phyloP scores from a whole-genome alignment of 2,797 vertebrate species.

The Apodemus agrarius region DNA sequence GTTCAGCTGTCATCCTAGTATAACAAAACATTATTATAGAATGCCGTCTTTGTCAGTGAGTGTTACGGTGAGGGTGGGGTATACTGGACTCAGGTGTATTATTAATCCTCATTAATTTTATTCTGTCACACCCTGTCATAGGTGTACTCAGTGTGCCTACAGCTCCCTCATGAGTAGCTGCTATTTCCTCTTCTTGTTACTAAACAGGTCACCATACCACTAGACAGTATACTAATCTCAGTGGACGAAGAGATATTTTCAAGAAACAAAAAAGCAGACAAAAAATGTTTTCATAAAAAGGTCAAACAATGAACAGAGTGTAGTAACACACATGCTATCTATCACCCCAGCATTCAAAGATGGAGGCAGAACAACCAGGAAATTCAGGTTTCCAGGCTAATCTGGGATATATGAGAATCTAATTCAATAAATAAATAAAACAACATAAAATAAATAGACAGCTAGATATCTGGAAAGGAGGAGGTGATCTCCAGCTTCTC shows the following conservation, averaged over 20 bases:
- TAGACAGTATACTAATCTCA: conserved; percentile 45
- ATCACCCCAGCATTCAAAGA: neutral
- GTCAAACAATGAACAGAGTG: neutral
- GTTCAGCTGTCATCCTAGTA: neutral
- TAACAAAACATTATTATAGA: neutral
- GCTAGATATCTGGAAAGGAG: neutral
- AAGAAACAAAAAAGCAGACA: conserved; percentile 39
- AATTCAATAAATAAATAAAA: neutral
- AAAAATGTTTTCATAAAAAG: conserved; percentile 55
- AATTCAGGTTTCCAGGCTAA: neutral
- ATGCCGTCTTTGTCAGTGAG: conserved; percentile 15
- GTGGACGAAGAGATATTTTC: conserved; percentile 31
- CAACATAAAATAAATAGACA: neutral
- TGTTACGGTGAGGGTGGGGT: neutral
- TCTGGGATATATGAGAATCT: neutral
- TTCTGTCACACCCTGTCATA: conserved; percentile 6
- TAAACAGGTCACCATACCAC: neutral
- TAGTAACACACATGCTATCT: neutral
- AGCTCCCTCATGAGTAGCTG: conserved; percentile 41
- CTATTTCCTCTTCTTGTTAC: conserved; percentile 48
- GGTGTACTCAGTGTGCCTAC: neutral
- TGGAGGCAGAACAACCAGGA: neutral
- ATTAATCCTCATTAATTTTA: conserved; percentile 61
- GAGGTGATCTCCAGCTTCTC: neutral
- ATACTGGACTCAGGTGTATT: conserved; percentile 43